A percentile compares a stretch with the other conserved stretches of the same genome.
These are phyloP conservation scores for Dyspetes luteomarginatus DNA, from an alignment of 2,888 invertebrate genomes.

Conservation along the genomic window DNA sequence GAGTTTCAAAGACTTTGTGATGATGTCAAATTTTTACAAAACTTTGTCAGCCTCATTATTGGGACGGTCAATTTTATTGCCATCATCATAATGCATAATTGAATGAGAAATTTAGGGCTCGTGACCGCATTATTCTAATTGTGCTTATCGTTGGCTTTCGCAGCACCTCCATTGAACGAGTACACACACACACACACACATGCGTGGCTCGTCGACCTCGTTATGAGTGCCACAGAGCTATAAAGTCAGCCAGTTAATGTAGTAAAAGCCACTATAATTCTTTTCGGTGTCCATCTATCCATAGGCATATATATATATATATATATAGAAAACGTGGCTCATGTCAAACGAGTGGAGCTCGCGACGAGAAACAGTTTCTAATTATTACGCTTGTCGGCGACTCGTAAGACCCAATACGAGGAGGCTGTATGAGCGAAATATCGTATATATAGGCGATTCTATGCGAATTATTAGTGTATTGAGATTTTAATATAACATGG, in stretches of 20 bases:
- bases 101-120: background rate
- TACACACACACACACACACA: constrained; percentile 33
- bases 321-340: background rate
- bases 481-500: too few relatives aligned
- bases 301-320: background rate
- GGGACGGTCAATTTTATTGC: background rate
- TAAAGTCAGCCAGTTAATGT: too few relatives aligned
- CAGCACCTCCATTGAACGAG: constrained; percentile 39
- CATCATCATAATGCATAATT: background rate
- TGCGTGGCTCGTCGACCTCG: constrained; percentile 61
- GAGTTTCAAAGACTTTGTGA: background rate
- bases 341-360: constrained; percentile 33
- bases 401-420: background rate
- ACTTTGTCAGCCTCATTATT: background rate
- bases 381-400: constrained; percentile 67
- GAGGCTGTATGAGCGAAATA: background rate
- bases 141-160: constrained; percentile 35
- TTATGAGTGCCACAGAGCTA: constrained; percentile 43
- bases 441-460: too few relatives aligned
- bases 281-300: background rate
- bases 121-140: constrained; percentile 14
- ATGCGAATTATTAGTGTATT: too few relatives aligned
- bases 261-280: background rate
- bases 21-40: background rate
- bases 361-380: constrained; percentile 72